Conservation (phyloP, 2,797 vertebrate species). For the Lepilemur septentrionalis region DNA sequence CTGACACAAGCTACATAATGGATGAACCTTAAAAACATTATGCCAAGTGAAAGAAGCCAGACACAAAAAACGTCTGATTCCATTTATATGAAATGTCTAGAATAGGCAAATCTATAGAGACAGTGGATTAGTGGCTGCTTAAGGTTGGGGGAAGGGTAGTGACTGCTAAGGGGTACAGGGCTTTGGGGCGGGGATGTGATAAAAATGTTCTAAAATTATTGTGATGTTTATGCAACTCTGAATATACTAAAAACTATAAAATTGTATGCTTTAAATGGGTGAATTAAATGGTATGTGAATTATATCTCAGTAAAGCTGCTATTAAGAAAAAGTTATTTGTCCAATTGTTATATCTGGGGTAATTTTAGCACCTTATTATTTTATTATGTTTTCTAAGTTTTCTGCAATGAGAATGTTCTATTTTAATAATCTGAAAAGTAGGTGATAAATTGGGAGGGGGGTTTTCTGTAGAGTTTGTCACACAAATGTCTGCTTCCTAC, state of each 20-base stretch:
- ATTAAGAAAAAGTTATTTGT: background rate
- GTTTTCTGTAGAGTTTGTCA: background rate
- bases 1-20: background rate
- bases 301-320: background rate
- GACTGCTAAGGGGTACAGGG: background rate
- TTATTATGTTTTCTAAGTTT: background rate
- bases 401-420: background rate
- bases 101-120: background rate
- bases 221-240: background rate
- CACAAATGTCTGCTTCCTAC: background rate
- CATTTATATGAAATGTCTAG: background rate
- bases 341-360: background rate
- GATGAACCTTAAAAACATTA: background rate
- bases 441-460: background rate
- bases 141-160: background rate
- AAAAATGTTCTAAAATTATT: background rate
- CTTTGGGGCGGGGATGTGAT: background rate
- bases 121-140: background rate
- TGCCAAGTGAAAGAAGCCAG: background rate
- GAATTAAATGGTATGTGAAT: background rate
- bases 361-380: slow-evolving; percentile 31
- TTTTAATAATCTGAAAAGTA: slow-evolving; percentile 33
- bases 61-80: background rate
- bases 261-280: background rate
- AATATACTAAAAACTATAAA: background rate